Percentiles rank a stretch among this genome's conserved stretches.
These are phyloP conservation scores for Nomada ferruginata DNA, from an alignment of 2,888 invertebrate genomes.

Conservation along the genomic window DNA sequence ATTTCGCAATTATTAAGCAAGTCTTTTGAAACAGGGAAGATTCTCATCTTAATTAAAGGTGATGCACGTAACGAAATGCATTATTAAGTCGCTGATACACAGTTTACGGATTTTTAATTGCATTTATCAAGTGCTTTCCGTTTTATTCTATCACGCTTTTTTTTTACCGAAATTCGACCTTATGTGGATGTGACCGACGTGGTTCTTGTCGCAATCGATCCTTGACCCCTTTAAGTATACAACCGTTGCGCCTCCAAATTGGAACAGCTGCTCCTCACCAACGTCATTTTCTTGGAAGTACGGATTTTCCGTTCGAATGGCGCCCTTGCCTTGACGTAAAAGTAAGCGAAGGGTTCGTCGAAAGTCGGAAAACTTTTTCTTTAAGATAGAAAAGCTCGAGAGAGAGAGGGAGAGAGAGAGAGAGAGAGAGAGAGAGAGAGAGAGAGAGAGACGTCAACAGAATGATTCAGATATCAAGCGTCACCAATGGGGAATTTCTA, in stretches of 20 bases:
- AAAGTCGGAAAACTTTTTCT: slow-evolving; percentile 15
- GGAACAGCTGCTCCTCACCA: slow-evolving; percentile 10
- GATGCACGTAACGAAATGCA: too few relatives aligned
- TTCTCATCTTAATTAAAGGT: too few relatives aligned
- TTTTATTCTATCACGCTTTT: slow-evolving; percentile 30
- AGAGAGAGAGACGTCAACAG: not conserved
- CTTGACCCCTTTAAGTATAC: slow-evolving; percentile 45
- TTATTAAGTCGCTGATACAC: too few relatives aligned
- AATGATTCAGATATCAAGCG: not conserved
- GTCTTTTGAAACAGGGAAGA: too few relatives aligned
- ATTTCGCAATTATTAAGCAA: too few relatives aligned
- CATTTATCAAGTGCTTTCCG: slow-evolving; percentile 3
- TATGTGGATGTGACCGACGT: not conserved
- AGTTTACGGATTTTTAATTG: too few relatives aligned
- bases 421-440: not conserved
- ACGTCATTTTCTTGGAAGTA: slow-evolving; percentile 25
- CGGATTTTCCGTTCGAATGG: slow-evolving; percentile 23
- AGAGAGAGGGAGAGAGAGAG: not conserved
- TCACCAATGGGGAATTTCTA: not conserved
- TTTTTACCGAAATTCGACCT: slow-evolving; percentile 9
- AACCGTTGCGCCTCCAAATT: not conserved
- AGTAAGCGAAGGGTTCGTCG: slow-evolving; percentile 8
- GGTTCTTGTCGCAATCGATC: slow-evolving; percentile 21
- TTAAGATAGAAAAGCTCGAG: not conserved
- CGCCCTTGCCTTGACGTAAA: slow-evolving; percentile 7